phyloP scores from a whole-genome alignment of 2,888 invertebrate species.

The Aporophyla nigra region DNA sequence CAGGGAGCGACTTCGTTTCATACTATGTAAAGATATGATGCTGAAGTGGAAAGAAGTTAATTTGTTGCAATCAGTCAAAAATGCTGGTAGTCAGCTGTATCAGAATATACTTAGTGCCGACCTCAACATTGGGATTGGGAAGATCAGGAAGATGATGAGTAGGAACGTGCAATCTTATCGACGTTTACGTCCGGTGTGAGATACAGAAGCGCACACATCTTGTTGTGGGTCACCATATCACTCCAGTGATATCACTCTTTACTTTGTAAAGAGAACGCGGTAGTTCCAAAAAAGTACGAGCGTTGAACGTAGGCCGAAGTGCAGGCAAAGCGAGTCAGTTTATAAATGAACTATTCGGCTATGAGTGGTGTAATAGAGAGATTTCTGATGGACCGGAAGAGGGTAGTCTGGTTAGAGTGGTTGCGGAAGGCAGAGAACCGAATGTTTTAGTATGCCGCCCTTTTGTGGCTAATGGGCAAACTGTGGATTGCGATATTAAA shows the following conservation, averaged over 20 bases:
- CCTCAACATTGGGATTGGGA: not conserved
- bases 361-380: conserved; percentile 38
- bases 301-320: not conserved
- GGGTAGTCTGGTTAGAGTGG: conserved; percentile 7
- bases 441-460: conserved; percentile 24
- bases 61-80: not conserved
- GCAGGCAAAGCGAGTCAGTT: not conserved
- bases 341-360: conserved; percentile 17
- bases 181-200: no score
- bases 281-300: not conserved
- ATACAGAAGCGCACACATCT: no score
- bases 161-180: no score
- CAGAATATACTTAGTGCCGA: not conserved
- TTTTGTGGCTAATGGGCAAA: not conserved
- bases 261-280: not conserved
- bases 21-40: no score
- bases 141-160: no score
- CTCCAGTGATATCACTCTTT: no score
- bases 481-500: not conserved
- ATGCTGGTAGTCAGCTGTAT: not conserved
- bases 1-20: no score
- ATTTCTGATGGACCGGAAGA: conserved; percentile 13
- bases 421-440: conserved; percentile 19
- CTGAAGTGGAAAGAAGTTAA: not conserved
- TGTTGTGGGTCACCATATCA: no score